Conservation (phyloP, 2,113 vertebrate species). For the Brachypteracias leptosomus region DNA sequence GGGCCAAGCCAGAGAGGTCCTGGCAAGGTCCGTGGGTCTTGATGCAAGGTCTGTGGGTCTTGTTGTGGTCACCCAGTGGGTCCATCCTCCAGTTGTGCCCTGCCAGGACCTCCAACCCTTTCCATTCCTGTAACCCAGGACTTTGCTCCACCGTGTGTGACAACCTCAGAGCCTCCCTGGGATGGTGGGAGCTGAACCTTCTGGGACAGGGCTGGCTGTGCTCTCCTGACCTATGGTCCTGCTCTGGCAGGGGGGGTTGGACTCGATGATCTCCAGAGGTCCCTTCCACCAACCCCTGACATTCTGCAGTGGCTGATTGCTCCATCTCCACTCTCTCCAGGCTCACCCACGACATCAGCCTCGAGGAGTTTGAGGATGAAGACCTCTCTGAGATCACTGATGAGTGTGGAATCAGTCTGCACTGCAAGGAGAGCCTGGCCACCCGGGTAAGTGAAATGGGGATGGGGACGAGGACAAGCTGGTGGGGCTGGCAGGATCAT, state of each 20-base stretch:
- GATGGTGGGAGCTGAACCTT: not conserved
- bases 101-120: not conserved
- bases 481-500: not conserved
- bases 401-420: conserved; percentile 91
- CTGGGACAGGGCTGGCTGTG: not conserved
- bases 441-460: conserved; percentile 76
- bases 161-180: not conserved
- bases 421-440: conserved; percentile 87
- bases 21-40: too few species aligned
- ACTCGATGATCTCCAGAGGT: too few species aligned
- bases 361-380: conserved; percentile 98
- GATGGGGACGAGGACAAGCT: not conserved
- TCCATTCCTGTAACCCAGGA: fast-evolving
- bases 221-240: too few species aligned
- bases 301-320: conserved; percentile 15
- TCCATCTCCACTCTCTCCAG: conserved; percentile 64
- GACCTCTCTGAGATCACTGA: conserved; percentile 97
- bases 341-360: conserved; percentile 97
- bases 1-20: not conserved
- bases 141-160: not conserved
- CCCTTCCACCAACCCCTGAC: too few species aligned
- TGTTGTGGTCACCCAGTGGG: not conserved
- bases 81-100: not conserved
- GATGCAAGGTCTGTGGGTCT: not conserved
- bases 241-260: too few species aligned